phyloP scores from a whole-genome alignment of 1,140 invertebrate genomes.

The Ips typographus region DNA sequence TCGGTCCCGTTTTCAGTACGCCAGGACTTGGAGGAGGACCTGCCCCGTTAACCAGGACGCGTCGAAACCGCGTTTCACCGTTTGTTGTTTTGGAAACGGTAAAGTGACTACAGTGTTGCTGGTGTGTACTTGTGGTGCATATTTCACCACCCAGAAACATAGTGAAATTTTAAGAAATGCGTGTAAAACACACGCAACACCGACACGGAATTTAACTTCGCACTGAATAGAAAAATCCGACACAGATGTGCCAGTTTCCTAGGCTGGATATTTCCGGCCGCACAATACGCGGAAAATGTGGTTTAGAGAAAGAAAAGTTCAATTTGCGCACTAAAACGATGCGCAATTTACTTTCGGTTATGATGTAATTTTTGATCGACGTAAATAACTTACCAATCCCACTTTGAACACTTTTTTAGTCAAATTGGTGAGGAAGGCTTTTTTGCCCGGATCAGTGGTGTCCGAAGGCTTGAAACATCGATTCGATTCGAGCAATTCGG shows the following conservation, averaged over 20 bases:
- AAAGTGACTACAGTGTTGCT: too few species aligned
- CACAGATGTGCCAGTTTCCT: not conserved
- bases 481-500: slow-evolving; percentile 52
- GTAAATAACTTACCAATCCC: slow-evolving; percentile 66
- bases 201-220: not conserved
- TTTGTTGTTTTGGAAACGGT: too few species aligned
- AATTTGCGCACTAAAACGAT: slow-evolving; percentile 17
- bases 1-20: not conserved
- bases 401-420: slow-evolving; percentile 77
- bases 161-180: not conserved
- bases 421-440: slow-evolving; percentile 75
- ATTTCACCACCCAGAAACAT: slow-evolving; percentile 50
- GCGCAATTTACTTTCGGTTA: slow-evolving; percentile 32
- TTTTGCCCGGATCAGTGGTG: slow-evolving; percentile 75
- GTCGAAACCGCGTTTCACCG: too few species aligned
- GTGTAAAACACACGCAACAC: too few species aligned
- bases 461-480: slow-evolving; percentile 84
- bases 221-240: slow-evolving; percentile 3
- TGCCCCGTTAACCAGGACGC: too few species aligned
- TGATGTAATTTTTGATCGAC: slow-evolving; percentile 29
- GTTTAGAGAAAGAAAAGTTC: slow-evolving; percentile 7
- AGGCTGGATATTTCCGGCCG: slow-evolving; percentile 19
- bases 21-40: not conserved
- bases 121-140: slow-evolving; percentile 23
- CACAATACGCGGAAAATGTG: slow-evolving; percentile 17